Percentiles rank a stretch among this genome's conserved stretches.
These are phyloP conservation scores for Artemia franciscana DNA, from an alignment of 1,140 invertebrate species.

Conservation along the genomic window DNA sequence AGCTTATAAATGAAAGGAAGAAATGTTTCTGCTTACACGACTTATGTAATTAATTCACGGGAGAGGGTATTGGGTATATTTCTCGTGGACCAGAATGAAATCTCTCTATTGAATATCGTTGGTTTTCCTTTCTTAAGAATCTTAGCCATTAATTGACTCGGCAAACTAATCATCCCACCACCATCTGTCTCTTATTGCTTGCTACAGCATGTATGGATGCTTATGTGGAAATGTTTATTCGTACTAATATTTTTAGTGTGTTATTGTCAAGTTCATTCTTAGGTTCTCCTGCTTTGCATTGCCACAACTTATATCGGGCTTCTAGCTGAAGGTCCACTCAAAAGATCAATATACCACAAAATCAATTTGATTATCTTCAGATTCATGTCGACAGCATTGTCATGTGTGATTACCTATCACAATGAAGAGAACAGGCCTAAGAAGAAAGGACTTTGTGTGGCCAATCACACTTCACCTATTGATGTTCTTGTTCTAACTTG, in stretches of 20 bases:
- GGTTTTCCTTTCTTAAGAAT: too few species aligned
- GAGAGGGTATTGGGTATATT: too few species aligned
- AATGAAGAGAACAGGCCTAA: conserved; percentile 52
- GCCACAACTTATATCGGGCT: conserved; percentile 63
- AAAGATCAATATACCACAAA: conserved; percentile 47
- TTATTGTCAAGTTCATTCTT: too few species aligned
- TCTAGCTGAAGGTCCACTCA: conserved; percentile 44
- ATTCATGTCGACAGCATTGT: conserved; percentile 59
- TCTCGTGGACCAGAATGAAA: too few species aligned
- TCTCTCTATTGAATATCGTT: too few species aligned
- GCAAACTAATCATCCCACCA: too few species aligned
- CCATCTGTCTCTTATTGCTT: conserved; percentile 12
- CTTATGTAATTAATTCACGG: too few species aligned
- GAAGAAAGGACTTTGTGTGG: conserved; percentile 75
- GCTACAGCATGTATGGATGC: conserved; percentile 9
- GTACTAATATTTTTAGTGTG: background rate
- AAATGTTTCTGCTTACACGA: too few species aligned
- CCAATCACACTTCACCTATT: conserved; percentile 97
- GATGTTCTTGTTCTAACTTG: conserved; percentile 90
- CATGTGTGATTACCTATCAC: conserved; percentile 71
- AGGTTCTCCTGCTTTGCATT: conserved; percentile 31
- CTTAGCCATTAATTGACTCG: too few species aligned
- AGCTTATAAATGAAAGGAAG: too few species aligned
- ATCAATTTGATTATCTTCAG: conserved; percentile 71
- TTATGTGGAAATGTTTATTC: conserved; percentile 8